Base-by-base conservation (phyloP, 2,888 invertebrate genomes). In the Cryptocheilus praepositus region DNA sequence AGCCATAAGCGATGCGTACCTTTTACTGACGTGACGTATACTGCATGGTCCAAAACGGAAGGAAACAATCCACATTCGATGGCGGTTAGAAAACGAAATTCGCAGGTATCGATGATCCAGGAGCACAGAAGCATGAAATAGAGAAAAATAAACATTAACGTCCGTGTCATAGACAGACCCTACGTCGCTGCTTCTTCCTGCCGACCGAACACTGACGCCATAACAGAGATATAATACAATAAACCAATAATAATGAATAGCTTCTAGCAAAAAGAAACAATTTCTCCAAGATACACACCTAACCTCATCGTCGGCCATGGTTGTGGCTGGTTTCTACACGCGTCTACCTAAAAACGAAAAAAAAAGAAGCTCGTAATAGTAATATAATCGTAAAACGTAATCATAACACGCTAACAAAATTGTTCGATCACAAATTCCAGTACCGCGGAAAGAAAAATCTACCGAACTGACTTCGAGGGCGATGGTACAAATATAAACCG, bases 301-400 rank as follows among this genome's bases (percentile, higher is more conserved):
- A 92, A 96, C 96, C 92, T 96, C 96, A 93, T 96, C 96, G 93
- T 96, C 96, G 92, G 95, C 95, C 96, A 96, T 96, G 91, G 89
- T 95, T 92, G 73, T 80, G 81, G 85, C 66, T 81, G 70, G 89
- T 87, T 90, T 90, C 90, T 90, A 89, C 86, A 88, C 89, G 89
- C 89, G 89, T 89, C 91, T 91, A 91, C 91, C 93, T 93, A 90
- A 74, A 92, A 92, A 80, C 71, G 70, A 72, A 54, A 73, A 0
- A 7, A 62, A 0, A 64, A 18, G 4, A 15, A 13, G 2, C 25
- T 25, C 25, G 62, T n/a, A n/a, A n/a, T n/a, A n/a, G n/a, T n/a
- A n/a, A n/a, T n/a, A n/a, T n/a, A n/a, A n/a, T n/a, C n/a, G n/a
- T n/a, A n/a, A n/a, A n/a, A n/a, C n/a, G n/a, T n/a, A n/a, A n/a